These are phyloP conservation scores for Chrysomallon squamiferum DNA, from an alignment of 1,140 invertebrate species.

Conservation along the genomic window DNA sequence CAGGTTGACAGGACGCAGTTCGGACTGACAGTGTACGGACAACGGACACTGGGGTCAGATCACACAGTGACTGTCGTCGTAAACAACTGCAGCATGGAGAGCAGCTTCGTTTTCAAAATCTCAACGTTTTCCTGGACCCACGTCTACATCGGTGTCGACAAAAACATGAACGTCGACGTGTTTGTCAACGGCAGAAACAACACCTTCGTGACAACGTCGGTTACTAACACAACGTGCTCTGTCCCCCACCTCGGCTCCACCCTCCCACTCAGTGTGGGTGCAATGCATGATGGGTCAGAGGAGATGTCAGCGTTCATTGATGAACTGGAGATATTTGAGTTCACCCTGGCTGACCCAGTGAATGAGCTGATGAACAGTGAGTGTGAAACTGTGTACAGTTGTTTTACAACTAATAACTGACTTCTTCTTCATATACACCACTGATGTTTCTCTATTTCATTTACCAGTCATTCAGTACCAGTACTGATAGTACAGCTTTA, in stretches of 20 bases:
- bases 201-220: background rate
- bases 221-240: background rate
- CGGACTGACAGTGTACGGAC: slow-evolving; percentile 12
- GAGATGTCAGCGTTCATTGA: slow-evolving; percentile 6
- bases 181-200: slow-evolving; percentile 16
- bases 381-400: background rate
- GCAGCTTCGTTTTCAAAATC: background rate
- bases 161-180: background rate
- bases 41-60: background rate
- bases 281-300: background rate
- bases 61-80: slow-evolving; percentile 5
- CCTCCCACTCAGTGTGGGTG: slow-evolving; percentile 4
- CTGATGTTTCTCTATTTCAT: too few relatives aligned
- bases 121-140: slow-evolving; percentile 13
- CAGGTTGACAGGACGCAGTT: background rate
- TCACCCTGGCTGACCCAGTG: background rate
- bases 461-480: too few relatives aligned
- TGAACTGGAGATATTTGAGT: slow-evolving; percentile 10
- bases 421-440: too few relatives aligned
- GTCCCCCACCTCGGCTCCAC: slow-evolving; percentile 2
- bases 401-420: too few relatives aligned
- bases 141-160: slow-evolving; percentile 5
- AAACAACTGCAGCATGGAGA: background rate
- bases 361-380: slow-evolving; percentile 5
- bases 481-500: too few relatives aligned